Percentiles rank a stretch among this genome's conserved stretches.
Conservation (phyloP, 2,888 invertebrate species). For the Tetanocera ferruginea region DNA sequence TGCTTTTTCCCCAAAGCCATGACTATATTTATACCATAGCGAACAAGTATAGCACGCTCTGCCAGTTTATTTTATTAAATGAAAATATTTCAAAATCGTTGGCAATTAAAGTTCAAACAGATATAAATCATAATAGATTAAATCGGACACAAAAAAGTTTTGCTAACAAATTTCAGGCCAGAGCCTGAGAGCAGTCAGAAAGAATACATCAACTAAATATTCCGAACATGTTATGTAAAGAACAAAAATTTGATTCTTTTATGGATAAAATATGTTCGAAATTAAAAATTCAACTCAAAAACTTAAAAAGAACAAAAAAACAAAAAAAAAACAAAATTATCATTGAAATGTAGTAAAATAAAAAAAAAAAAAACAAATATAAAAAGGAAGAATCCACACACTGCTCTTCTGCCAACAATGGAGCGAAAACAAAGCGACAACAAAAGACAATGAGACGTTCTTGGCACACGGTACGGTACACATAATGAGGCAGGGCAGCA, state of each 20-base stretch:
- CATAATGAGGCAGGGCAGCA: conserved; percentile 29
- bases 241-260: conserved; percentile 16
- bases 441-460: conserved; percentile 27
- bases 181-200: no score
- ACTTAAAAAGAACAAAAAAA: neutral
- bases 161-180: neutral
- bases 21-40: no score
- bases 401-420: neutral
- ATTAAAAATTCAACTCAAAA: neutral
- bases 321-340: no score
- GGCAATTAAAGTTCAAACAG: neutral
- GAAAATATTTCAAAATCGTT: no score
- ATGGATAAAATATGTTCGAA: neutral
- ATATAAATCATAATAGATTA: conserved; percentile 26
- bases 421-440: conserved; percentile 16
- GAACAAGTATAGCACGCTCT: no score
- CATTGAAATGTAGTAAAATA: conserved; percentile 19
- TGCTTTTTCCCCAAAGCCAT: no score
- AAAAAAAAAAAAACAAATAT: no score
- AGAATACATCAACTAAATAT: neutral
- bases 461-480: conserved; percentile 28
- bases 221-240: neutral
- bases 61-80: no score
- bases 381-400: no score
- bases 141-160: conserved; percentile 9